A percentile compares a stretch with the other conserved stretches of the same genome.
Conservation (phyloP, 2,888 invertebrate species). For the Lepas anatifera region DNA sequence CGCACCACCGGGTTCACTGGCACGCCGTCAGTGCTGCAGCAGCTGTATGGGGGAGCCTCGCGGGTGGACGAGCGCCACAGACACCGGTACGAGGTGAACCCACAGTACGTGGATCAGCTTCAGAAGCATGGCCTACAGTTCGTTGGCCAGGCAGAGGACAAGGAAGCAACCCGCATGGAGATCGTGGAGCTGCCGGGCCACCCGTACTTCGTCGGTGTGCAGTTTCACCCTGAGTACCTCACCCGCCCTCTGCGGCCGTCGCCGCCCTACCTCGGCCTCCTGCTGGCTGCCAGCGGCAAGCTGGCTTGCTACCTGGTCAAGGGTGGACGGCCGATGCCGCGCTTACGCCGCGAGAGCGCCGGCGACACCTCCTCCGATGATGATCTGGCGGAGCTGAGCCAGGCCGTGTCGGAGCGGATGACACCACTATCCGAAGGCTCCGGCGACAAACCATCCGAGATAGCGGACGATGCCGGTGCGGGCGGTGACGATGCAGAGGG, state of each 20-base stretch:
- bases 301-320: slow-evolving; percentile 38
- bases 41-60: slow-evolving; percentile 63
- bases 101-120: slow-evolving; percentile 60
- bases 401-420: slow-evolving; percentile 38
- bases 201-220: slow-evolving; percentile 87
- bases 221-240: slow-evolving; percentile 96
- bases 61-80: slow-evolving; percentile 87
- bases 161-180: slow-evolving; percentile 61
- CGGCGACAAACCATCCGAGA: no score
- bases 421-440: slow-evolving; percentile 50
- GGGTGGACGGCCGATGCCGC: slow-evolving; percentile 42
- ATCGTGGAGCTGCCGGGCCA: slow-evolving; percentile 73
- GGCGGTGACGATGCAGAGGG: no score
- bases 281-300: slow-evolving; percentile 77
- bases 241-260: slow-evolving; percentile 83
- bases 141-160: slow-evolving; percentile 45
- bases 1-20: slow-evolving; percentile 68
- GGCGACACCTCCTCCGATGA: slow-evolving; percentile 53
- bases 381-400: slow-evolving; percentile 53
- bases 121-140: slow-evolving; percentile 76
- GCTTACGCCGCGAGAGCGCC: slow-evolving; percentile 49
- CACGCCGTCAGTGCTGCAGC: slow-evolving; percentile 35
- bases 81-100: slow-evolving; percentile 96
- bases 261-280: slow-evolving; percentile 87
- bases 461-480: no score